A percentile compares a stretch with the other conserved stretches of the same genome.
phyloP scores from a whole-genome alignment of 2,113 vertebrate genomes.

The Coracopsis vasa region DNA sequence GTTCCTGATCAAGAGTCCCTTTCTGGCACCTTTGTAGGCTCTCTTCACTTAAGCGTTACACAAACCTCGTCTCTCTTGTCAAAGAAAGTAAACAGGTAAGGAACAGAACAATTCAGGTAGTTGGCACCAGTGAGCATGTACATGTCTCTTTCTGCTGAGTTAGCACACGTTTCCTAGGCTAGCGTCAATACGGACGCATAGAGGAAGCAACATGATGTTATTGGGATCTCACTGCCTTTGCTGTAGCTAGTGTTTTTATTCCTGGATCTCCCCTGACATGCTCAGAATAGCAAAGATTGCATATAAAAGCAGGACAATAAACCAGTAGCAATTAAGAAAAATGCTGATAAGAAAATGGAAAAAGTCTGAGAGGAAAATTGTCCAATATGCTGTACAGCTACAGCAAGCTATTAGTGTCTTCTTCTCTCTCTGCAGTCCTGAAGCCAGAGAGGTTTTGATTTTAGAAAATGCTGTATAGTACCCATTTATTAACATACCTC shows the following conservation, averaged over 20 bases:
- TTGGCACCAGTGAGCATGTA: background rate
- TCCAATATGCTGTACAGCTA: background rate
- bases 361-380: background rate
- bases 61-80: background rate
- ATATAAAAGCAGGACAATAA: background rate
- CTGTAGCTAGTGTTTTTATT: background rate
- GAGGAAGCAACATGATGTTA: background rate
- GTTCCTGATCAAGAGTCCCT: background rate
- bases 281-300: background rate
- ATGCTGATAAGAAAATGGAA: background rate
- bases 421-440: background rate
- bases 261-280: background rate
- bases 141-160: background rate
- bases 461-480: background rate
- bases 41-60: background rate
- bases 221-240: background rate
- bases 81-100: background rate
- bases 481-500: background rate
- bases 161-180: background rate
- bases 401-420: background rate
- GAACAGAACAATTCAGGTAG: background rate
- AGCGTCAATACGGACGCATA: background rate
- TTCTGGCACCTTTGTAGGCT: background rate
- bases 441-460: background rate
- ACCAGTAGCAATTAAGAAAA: background rate